phyloP scores from a whole-genome alignment of 2,888 invertebrate species.

The Pyrochroa serraticornis region DNA sequence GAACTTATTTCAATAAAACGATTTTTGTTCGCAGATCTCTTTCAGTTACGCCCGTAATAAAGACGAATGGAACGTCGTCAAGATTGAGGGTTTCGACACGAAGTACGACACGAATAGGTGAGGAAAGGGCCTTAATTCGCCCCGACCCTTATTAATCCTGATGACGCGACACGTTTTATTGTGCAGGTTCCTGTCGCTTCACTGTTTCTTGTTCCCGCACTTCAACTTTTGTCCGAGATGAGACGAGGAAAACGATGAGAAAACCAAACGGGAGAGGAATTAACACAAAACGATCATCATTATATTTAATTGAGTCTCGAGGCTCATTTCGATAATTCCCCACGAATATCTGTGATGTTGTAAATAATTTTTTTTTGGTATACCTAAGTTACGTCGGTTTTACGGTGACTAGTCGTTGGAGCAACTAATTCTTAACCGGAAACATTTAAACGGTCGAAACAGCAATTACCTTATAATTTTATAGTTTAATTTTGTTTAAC shows the following conservation, averaged over 20 bases:
- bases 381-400: slow-evolving; percentile 32
- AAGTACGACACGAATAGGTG: slow-evolving; percentile 82
- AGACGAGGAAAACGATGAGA: slow-evolving; percentile 35
- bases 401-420: slow-evolving; percentile 33
- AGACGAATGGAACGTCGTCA: slow-evolving; percentile 84
- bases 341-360: slow-evolving; percentile 41
- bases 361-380: slow-evolving; percentile 29
- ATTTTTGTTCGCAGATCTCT: slow-evolving; percentile 70
- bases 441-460: slow-evolving; percentile 1
- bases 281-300: slow-evolving; percentile 26
- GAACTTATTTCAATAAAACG: slow-evolving; percentile 13
- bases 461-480: slow-evolving; percentile 2
- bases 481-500: slow-evolving; percentile 13
- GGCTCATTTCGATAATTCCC: slow-evolving; percentile 6
- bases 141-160: slow-evolving; percentile 34
- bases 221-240: slow-evolving; percentile 81
- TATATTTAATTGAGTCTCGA: slow-evolving; percentile 5
- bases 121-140: slow-evolving; percentile 11
- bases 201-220: slow-evolving; percentile 87
- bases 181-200: slow-evolving; percentile 85
- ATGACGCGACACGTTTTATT: slow-evolving; percentile 44
- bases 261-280: slow-evolving; percentile 27
- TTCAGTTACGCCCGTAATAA: slow-evolving; percentile 83
- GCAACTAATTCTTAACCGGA: slow-evolving; percentile 18
- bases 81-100: slow-evolving; percentile 79